A percentile compares a stretch with the other conserved stretches of the same genome.
Conservation (phyloP, 2,113 vertebrate species). For the Coptodon bakossiorum region DNA sequence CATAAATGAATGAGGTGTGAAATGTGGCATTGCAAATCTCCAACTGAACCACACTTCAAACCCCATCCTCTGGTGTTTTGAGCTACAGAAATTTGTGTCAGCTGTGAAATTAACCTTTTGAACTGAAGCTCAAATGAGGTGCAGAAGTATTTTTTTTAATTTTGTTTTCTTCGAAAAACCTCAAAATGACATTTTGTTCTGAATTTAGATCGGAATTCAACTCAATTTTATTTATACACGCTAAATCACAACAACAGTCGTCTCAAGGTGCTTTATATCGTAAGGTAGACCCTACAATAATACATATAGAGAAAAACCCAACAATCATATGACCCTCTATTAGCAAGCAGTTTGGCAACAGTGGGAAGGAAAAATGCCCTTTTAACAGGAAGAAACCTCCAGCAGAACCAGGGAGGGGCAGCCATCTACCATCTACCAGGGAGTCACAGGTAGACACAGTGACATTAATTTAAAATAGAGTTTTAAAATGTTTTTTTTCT, state of each 20-base stretch:
- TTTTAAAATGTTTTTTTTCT: background rate
- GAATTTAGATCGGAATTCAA: background rate
- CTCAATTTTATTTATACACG: background rate
- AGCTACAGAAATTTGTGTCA: conserved; percentile 15
- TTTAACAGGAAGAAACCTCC: background rate
- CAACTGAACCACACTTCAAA: background rate
- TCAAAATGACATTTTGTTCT: background rate
- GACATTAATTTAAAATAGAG: background rate
- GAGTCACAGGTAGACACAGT: background rate
- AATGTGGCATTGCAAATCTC: background rate
- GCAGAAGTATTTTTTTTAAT: background rate
- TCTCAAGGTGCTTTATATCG: background rate
- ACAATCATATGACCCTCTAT: background rate
- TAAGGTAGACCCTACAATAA: accelerated
- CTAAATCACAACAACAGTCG: accelerated
- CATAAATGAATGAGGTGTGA: background rate
- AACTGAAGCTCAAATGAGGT: conserved; percentile 3
- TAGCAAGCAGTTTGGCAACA: background rate
- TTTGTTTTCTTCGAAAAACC: conserved; percentile 9
- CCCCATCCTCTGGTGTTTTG: background rate
- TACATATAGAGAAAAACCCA: accelerated
- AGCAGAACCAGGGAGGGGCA: background rate
- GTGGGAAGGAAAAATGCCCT: accelerated
- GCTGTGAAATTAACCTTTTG: conserved; percentile 13
- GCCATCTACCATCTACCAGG: background rate